Evolutionary conservation across 1,140 invertebrate species (phyloP).

Genomic region (Drosophila quadrilineata): DNA sequence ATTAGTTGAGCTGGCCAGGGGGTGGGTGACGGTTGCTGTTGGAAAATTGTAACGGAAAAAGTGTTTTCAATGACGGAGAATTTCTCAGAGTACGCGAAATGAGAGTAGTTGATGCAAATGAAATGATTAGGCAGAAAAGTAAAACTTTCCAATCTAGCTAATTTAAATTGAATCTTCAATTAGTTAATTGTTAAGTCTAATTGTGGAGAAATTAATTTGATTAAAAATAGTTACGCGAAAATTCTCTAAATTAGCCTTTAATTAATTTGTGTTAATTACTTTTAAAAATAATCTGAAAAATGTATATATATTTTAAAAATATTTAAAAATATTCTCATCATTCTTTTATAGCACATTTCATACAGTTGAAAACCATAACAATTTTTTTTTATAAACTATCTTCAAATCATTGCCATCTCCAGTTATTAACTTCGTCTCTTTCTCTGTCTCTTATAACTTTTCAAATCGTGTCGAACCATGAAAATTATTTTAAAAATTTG

Average conservation of each 20-base stretch:
- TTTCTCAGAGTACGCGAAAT: not conserved
- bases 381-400: not conserved
- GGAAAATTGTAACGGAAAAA: conserved; percentile 63
- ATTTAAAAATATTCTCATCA: no score
- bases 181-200: not conserved
- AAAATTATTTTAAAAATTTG: conserved; percentile 31
- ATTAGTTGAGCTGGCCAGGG: conserved; percentile 44
- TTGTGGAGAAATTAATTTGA: no score
- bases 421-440: not conserved
- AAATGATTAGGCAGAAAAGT: conserved; percentile 21
- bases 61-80: conserved; percentile 40
- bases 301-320: no score
- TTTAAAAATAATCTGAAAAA: no score
- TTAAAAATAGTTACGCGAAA: no score
- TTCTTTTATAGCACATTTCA: no score
- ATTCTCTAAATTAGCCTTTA: no score
- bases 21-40: conserved; percentile 58
- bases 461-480: not conserved
- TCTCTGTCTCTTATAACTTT: not conserved
- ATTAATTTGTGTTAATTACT: no score
- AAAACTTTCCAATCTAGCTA: not conserved
- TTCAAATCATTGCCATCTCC: no score
- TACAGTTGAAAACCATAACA: no score
- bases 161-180: not conserved
- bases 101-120: conserved; percentile 20